phyloP scores from a whole-genome alignment of 2,113 vertebrate genomes.

The Brachyhypopomus occidentalis region DNA sequence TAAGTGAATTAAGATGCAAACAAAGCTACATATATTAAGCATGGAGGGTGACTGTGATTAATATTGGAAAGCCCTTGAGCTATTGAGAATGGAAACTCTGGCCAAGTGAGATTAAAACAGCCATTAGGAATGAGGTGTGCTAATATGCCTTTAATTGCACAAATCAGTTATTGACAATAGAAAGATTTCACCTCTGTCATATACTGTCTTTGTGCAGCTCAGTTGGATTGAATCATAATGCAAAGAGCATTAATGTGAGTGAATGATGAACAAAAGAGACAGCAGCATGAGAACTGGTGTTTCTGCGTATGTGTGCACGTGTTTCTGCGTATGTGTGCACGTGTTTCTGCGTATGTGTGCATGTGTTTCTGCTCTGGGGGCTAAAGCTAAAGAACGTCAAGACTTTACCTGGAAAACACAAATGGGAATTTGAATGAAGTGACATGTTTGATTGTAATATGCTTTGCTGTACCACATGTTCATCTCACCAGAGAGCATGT shows the following conservation, averaged over 20 bases:
- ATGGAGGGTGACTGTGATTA: constrained; percentile 47
- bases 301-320: not conserved
- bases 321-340: not conserved
- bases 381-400: not conserved
- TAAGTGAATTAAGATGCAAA: constrained; percentile 58
- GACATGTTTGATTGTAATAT: not conserved
- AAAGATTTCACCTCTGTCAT: constrained; percentile 32
- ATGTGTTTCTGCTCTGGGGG: too few species aligned
- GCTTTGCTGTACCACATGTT: not conserved
- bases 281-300: constrained; percentile 6
- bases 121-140: constrained; percentile 49
- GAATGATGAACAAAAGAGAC: not conserved
- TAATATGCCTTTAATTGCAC: constrained; percentile 52
- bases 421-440: not conserved
- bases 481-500: not conserved
- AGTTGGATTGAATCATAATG: not conserved
- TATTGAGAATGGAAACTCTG: constrained; percentile 47
- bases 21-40: constrained; percentile 44
- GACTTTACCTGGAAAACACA: not conserved
- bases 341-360: too few species aligned
- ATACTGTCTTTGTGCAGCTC: constrained; percentile 10
- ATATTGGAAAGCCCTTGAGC: constrained; percentile 38
- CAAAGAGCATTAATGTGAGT: not conserved
- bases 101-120: constrained; percentile 55
- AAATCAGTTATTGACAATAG: constrained; percentile 45